These are phyloP conservation scores for Priocnemis perturbator DNA, from an alignment of 2,888 invertebrate species.

Conservation along the genomic window DNA sequence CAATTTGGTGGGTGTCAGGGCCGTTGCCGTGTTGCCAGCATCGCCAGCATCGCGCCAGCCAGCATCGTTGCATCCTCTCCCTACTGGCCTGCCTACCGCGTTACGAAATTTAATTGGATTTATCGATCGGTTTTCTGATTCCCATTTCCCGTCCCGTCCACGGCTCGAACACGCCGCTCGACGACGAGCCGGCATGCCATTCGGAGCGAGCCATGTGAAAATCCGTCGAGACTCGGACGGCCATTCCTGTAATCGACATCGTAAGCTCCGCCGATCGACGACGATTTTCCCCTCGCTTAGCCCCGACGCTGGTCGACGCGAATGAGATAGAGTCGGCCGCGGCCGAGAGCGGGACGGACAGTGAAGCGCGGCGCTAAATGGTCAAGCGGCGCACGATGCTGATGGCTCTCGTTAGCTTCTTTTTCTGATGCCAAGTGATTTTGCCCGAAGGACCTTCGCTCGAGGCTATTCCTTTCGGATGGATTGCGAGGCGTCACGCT, in stretches of 20 bases:
- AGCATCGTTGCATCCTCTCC: background rate
- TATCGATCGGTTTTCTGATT: slow-evolving; percentile 72
- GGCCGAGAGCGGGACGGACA: background rate
- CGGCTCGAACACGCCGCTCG: slow-evolving; percentile 18
- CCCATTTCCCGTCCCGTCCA: slow-evolving; percentile 54
- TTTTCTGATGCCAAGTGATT: no score
- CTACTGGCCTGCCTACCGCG: slow-evolving; percentile 32
- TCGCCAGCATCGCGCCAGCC: no score
- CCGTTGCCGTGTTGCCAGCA: slow-evolving; percentile 24
- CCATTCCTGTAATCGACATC: slow-evolving; percentile 46
- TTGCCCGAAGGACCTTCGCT: no score
- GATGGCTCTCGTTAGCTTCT: no score
- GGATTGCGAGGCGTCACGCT: no score
- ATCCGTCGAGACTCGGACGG: slow-evolving; percentile 23
- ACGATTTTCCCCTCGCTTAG: slow-evolving; percentile 37
- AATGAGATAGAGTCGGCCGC: no score
- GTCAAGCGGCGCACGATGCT: no score
- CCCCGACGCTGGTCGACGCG: slow-evolving; percentile 2
- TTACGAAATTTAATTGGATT: slow-evolving; percentile 73
- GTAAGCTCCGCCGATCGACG: slow-evolving; percentile 40
- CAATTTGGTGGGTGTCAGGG: slow-evolving; percentile 59
- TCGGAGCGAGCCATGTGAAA: slow-evolving; percentile 37
- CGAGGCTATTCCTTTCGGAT: no score
- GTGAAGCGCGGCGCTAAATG: background rate
- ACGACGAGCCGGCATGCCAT: slow-evolving; percentile 34